phyloP scores from a whole-genome alignment of 2,797 vertebrate genomes.

The Sebastes nivosus region DNA sequence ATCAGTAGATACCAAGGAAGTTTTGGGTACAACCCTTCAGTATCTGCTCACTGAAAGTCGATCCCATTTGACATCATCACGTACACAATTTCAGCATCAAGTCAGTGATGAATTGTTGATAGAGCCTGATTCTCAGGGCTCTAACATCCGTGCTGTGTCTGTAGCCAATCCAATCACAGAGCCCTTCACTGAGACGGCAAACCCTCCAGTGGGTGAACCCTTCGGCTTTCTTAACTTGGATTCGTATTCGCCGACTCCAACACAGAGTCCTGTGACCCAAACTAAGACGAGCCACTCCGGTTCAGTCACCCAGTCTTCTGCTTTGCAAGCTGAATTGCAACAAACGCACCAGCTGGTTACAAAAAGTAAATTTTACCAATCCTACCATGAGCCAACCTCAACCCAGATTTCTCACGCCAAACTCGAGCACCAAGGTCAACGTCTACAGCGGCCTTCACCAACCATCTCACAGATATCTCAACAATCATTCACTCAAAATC shows the following conservation, averaged over 20 bases:
- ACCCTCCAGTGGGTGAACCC: neutral
- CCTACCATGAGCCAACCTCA: neutral
- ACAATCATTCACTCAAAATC: slow-evolving; percentile 4
- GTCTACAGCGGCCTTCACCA: neutral
- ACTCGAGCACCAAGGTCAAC: neutral
- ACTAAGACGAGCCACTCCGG: neutral
- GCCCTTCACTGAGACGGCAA: neutral
- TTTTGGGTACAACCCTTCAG: slow-evolving; percentile 4
- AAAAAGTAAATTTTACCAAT: neutral
- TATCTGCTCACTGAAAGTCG: slow-evolving; percentile 6
- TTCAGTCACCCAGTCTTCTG: neutral
- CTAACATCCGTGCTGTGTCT: neutral
- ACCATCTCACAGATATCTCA: slow-evolving; percentile 3
- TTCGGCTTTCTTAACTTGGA: slow-evolving; percentile 4
- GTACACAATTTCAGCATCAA: neutral
- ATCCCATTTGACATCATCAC: neutral
- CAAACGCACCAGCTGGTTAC: neutral
- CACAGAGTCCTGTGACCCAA: neutral
- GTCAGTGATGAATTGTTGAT: neutral
- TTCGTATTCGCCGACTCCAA: neutral
- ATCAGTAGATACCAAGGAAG: neutral
- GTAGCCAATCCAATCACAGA: neutral
- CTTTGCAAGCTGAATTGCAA: neutral
- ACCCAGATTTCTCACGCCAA: slow-evolving; percentile 13
- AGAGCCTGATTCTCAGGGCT: neutral